Conservation (phyloP, 2,888 invertebrate genomes). For the Drosophila neoperkinsi region DNA sequence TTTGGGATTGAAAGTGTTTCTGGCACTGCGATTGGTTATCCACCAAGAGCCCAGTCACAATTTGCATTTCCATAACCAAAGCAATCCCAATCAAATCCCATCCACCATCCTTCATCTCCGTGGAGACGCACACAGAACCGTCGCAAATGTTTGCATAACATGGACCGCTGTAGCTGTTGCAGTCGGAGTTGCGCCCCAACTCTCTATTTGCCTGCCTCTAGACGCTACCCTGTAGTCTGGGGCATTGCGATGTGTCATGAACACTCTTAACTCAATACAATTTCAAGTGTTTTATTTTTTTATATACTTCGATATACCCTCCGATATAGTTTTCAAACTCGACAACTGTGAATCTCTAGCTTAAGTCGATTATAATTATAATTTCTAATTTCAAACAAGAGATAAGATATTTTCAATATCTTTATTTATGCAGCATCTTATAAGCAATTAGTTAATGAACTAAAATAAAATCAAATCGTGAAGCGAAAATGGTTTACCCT, state of each 20-base stretch:
- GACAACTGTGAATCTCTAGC: not conserved
- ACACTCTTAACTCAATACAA: not conserved
- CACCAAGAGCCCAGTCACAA: conserved; percentile 1
- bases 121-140: conserved; percentile 5
- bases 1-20: conserved; percentile 25
- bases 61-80: conserved; percentile 15
- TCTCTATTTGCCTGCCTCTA: conserved; percentile 42
- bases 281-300: not conserved
- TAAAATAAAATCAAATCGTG: not conserved
- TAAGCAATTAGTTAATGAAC: not conserved
- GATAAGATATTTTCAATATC: not conserved
- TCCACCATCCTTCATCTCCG: not conserved
- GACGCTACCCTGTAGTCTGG: conserved; percentile 23
- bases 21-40: conserved; percentile 9
- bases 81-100: conserved; percentile 15
- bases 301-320: not conserved
- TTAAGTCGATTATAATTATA: not conserved
- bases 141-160: conserved; percentile 43
- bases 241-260: not conserved
- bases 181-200: conserved; percentile 5
- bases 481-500: not conserved
- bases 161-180: conserved; percentile 34
- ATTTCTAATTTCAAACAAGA: not conserved
- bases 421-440: not conserved
- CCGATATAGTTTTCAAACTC: not conserved